Evolutionary conservation across 2,888 invertebrate genomes (phyloP).

Genomic region (Hartigia nigra): DNA sequence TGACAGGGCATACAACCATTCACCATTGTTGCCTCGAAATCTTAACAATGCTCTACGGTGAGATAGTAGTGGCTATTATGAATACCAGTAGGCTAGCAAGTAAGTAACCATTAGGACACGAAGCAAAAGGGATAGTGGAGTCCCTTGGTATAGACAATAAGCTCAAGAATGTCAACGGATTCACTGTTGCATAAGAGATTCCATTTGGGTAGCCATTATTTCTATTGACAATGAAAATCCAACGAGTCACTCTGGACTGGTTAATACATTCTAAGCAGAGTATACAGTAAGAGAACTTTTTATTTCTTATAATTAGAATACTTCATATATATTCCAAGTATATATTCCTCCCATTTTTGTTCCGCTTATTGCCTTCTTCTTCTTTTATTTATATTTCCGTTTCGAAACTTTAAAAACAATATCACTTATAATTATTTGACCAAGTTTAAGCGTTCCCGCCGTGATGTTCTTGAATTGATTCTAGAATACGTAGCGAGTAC

Average conservation of each 20-base stretch:
- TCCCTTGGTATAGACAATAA: not conserved
- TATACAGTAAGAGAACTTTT: not conserved
- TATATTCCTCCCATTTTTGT: not conserved
- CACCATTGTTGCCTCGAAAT: slow-evolving; percentile 25
- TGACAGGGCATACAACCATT: slow-evolving; percentile 31
- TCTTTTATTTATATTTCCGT: not conserved
- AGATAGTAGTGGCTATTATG: slow-evolving; percentile 6
- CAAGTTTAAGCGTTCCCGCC: not conserved
- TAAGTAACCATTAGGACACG: not conserved
- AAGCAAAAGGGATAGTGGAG: slow-evolving; percentile 14
- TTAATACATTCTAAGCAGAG: not conserved
- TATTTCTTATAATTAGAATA: too few relatives aligned
- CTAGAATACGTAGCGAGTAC: not conserved
- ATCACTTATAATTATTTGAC: not conserved
- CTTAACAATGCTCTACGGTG: slow-evolving; percentile 26
- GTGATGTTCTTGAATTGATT: not conserved
- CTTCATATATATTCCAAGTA: too few relatives aligned
- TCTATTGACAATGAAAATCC: not conserved
- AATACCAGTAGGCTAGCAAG: not conserved
- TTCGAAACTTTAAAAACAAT: not conserved
- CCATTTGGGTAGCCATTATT: not conserved
- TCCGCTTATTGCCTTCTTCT: not conserved
- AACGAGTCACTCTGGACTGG: not conserved
- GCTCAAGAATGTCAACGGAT: not conserved
- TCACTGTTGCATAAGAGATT: not conserved